Conservation (phyloP, 2,888 invertebrate species). For the Orchesella flavescens region DNA sequence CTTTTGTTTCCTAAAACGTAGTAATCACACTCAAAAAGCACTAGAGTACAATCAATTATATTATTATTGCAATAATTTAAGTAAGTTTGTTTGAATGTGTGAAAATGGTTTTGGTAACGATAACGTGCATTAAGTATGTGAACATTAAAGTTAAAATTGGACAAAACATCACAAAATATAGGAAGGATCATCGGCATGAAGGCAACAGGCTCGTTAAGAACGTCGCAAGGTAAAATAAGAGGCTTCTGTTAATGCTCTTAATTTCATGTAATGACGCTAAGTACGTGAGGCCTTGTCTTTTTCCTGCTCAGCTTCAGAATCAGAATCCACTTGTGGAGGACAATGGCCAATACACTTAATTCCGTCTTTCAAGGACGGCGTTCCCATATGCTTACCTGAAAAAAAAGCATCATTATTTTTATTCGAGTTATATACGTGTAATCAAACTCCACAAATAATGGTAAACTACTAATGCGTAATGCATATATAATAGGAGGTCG, state of each 20-base stretch:
- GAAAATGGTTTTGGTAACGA: too few species aligned
- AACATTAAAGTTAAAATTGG: not conserved
- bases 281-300: not conserved
- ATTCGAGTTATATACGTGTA: too few species aligned
- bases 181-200: slow-evolving; percentile 45
- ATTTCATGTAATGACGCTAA: not conserved
- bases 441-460: not conserved
- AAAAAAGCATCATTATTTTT: too few species aligned
- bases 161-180: slow-evolving; percentile 49
- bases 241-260: too few species aligned
- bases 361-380: slow-evolving; percentile 68
- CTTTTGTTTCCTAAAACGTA: not conserved
- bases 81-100: too few species aligned
- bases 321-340: slow-evolving; percentile 50
- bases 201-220: slow-evolving; percentile 19
- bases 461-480: too few species aligned
- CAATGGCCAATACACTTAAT: slow-evolving; percentile 65
- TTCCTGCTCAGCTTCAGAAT: slow-evolving; percentile 42
- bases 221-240: slow-evolving; percentile 12
- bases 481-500: too few species aligned
- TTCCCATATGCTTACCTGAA: slow-evolving; percentile 69
- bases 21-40: not conserved
- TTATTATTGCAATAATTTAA: too few species aligned
- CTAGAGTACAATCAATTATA: not conserved
- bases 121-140: too few species aligned